phyloP scores from a whole-genome alignment of 2,888 invertebrate species.

The Zonitis immaculata region DNA sequence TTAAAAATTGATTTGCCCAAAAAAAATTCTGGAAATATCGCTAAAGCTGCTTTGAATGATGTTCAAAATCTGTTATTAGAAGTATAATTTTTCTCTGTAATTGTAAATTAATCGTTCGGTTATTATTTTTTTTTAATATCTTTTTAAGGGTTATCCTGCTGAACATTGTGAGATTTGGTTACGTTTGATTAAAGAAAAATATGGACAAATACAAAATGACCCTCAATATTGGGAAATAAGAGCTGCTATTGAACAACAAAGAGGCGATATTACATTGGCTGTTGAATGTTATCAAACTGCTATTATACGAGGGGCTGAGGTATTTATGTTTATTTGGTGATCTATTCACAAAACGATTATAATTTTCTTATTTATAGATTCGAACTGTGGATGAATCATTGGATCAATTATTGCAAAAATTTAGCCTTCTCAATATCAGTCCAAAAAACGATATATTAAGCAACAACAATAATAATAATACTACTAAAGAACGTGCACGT shows the following conservation, averaged over 20 bases:
- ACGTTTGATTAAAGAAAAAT: constrained; percentile 50
- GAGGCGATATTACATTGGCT: constrained; percentile 54
- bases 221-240: constrained; percentile 60
- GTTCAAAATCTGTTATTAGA: constrained; percentile 52
- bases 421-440: constrained; percentile 55
- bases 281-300: constrained; percentile 58
- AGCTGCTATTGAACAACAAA: constrained; percentile 54
- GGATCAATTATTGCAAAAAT: constrained; percentile 55
- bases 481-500: constrained; percentile 26
- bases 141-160: constrained; percentile 55
- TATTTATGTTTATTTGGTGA: too few species aligned
- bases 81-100: too few species aligned
- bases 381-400: constrained; percentile 53
- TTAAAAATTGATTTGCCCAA: constrained; percentile 35
- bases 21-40: constrained; percentile 35
- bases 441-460: constrained; percentile 42
- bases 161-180: constrained; percentile 57
- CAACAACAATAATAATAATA: constrained; percentile 12
- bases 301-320: constrained; percentile 56
- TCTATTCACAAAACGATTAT: too few species aligned
- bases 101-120: too few species aligned
- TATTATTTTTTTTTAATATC: too few species aligned
- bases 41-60: constrained; percentile 52
- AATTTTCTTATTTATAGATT: too few species aligned
- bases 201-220: constrained; percentile 44